A percentile compares a stretch with the other conserved stretches of the same genome.
Evolutionary conservation across 2,888 invertebrate species (phyloP).

Genomic region (Cosmia trapezina): DNA sequence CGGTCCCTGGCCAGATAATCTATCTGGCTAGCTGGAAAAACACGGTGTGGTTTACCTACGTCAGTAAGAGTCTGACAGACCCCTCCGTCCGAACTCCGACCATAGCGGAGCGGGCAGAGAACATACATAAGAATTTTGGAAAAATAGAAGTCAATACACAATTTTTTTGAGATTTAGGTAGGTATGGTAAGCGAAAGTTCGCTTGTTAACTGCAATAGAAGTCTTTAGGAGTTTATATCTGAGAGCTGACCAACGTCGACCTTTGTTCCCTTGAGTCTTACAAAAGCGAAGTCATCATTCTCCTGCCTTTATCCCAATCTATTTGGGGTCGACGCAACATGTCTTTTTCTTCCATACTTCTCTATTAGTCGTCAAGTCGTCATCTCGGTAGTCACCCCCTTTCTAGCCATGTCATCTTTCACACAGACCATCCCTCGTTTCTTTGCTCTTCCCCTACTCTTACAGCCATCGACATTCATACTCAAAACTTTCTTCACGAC

Average conservation of each 20-base stretch:
- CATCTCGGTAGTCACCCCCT: no score
- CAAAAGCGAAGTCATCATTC: slow-evolving; percentile 2
- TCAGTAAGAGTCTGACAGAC: background rate
- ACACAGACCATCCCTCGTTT: no score
- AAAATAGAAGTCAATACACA: background rate
- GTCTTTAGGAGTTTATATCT: background rate
- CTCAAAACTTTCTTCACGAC: no score
- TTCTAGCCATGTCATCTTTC: no score
- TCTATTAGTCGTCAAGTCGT: no score
- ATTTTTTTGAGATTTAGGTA: background rate
- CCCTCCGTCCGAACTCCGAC: no score
- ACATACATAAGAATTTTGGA: background rate
- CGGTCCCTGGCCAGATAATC: no score
- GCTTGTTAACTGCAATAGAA: background rate
- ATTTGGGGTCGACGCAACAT: no score
- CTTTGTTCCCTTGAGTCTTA: slow-evolving; percentile 32
- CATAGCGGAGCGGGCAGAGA: background rate
- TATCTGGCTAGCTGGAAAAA: background rate
- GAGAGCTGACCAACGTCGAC: slow-evolving; percentile 1
- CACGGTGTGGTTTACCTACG: background rate
- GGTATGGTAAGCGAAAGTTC: background rate
- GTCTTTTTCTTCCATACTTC: no score
- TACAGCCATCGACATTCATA: no score
- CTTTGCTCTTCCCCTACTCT: no score
- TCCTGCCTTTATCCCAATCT: no score